phyloP scores from a whole-genome alignment of 2,113 vertebrate genomes.

The Falcunculus frontatus region DNA sequence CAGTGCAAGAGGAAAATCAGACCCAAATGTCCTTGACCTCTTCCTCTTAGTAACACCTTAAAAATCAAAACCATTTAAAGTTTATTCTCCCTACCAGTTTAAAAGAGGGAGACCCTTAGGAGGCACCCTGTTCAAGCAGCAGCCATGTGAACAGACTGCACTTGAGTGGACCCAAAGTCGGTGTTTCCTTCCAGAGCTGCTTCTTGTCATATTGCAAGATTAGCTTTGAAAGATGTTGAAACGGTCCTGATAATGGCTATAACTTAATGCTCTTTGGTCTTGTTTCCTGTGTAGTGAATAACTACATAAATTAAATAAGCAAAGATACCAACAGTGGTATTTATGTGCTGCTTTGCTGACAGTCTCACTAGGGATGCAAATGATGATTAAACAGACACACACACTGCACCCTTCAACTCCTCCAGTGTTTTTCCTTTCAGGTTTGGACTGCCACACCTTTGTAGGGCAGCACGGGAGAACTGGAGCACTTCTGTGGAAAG shows the following conservation, averaged over 20 bases:
- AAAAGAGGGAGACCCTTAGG: not conserved
- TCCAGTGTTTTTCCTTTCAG: not conserved
- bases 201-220: not conserved
- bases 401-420: not conserved
- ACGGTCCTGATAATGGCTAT: not conserved
- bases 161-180: not conserved
- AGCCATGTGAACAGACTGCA: not conserved
- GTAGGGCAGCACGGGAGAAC: not conserved
- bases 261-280: not conserved
- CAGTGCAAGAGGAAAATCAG: not conserved
- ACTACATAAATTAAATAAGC: not conserved
- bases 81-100: not conserved
- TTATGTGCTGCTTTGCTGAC: not conserved
- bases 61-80: not conserved
- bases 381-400: not conserved
- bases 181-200: not conserved
- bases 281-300: not conserved
- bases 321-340: not conserved
- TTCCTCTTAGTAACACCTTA: not conserved
- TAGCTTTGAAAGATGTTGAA: not conserved
- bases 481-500: not conserved
- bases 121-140: not conserved
- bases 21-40: not conserved
- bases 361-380: not conserved
- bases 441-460: not conserved